These are phyloP conservation scores for Drosophila paramelanica DNA, from an alignment of 2,888 invertebrate species.

Conservation along the genomic window DNA sequence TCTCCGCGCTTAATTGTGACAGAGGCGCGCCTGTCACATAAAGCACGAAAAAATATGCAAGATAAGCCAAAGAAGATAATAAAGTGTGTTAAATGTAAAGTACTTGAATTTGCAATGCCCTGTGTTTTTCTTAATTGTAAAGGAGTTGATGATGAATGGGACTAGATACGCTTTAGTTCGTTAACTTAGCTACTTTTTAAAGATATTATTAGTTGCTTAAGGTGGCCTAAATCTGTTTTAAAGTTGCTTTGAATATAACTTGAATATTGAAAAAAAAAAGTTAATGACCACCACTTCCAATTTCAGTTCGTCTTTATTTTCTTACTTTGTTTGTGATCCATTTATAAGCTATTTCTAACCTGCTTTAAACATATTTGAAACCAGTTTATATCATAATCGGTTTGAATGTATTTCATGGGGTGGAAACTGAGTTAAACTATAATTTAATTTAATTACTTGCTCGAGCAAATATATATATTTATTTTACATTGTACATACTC, in stretches of 20 bases:
- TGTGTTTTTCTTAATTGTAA: background rate
- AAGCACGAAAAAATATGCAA: conserved; percentile 19
- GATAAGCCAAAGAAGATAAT: conserved; percentile 12
- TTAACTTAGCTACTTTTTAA: background rate
- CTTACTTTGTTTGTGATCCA: no score
- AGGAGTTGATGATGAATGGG: background rate
- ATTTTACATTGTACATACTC: no score
- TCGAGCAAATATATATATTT: no score
- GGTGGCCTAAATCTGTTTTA: background rate
- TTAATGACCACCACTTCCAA: background rate
- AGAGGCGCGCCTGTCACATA: conserved; percentile 14
- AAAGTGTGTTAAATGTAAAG: background rate
- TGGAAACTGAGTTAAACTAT: no score
- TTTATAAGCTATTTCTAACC: no score
- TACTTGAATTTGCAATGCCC: background rate
- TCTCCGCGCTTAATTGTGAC: conserved; percentile 21
- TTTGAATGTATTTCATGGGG: no score
- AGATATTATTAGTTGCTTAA: background rate
- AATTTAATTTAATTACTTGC: no score
- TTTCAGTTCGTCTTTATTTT: no score
- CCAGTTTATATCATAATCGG: background rate
- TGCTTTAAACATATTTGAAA: background rate
- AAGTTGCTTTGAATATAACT: background rate
- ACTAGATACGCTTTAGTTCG: background rate
- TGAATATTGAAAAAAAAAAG: background rate